Evolutionary conservation across 2,797 vertebrate species (phyloP).

Genomic region (Rhinophrynus dorsalis): DNA sequence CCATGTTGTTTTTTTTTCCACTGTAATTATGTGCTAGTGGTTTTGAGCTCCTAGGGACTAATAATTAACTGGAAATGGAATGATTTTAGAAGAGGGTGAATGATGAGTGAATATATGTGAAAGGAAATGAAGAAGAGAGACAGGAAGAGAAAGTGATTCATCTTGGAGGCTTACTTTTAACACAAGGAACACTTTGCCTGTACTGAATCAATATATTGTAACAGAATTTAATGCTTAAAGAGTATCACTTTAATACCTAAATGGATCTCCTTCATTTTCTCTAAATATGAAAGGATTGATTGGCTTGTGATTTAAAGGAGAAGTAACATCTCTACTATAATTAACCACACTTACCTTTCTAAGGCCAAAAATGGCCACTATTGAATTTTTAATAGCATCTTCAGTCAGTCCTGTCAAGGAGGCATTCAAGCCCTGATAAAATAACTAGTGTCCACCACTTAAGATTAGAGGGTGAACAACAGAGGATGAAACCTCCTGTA

Average conservation of each 20-base stretch:
- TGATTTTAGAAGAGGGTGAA: too few species aligned
- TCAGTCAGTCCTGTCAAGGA: too few species aligned
- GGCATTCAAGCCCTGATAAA: too few species aligned
- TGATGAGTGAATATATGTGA: constrained; percentile 4
- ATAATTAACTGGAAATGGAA: neutral
- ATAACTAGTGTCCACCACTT: too few species aligned
- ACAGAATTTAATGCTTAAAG: constrained; percentile 49
- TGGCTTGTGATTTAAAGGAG: constrained; percentile 3
- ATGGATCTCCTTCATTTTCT: constrained; percentile 44
- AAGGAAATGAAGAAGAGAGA: neutral
- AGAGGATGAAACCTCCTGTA: too few species aligned
- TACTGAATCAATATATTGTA: constrained; percentile 31
- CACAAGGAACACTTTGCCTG: neutral
- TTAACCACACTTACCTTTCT: too few species aligned
- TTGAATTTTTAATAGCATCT: too few species aligned
- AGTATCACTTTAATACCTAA: constrained; percentile 53
- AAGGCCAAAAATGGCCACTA: too few species aligned
- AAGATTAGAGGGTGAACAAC: too few species aligned
- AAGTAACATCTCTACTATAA: too few species aligned
- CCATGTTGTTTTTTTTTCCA: neutral
- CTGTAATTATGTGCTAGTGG: neutral
- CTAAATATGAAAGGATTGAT: constrained; percentile 31
- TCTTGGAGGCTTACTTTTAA: neutral
- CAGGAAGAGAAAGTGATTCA: neutral
- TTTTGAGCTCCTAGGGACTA: neutral